These are phyloP conservation scores for Climacteris rufus DNA, from an alignment of 2,113 vertebrate species.

Conservation along the genomic window DNA sequence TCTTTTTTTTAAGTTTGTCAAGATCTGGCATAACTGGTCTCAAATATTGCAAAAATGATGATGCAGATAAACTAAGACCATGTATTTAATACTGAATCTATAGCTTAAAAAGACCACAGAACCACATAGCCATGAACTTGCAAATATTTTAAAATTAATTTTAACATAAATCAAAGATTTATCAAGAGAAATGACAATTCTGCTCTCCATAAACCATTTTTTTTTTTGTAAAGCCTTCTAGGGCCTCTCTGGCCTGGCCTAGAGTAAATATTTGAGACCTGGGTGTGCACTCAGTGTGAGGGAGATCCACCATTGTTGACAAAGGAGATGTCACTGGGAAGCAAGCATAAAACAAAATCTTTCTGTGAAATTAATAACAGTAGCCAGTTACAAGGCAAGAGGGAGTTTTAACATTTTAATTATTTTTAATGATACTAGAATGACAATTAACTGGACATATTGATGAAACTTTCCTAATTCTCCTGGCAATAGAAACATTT, in stretches of 20 bases:
- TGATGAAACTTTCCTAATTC: neutral
- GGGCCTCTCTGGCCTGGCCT: neutral
- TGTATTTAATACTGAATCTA: neutral
- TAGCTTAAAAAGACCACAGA: neutral
- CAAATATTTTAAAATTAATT: neutral
- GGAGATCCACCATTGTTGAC: rapidly evolving
- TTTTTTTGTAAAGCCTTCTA: neutral
- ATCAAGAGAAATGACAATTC: neutral
- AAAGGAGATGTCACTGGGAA: neutral
- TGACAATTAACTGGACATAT: neutral
- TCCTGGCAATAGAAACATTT: neutral
- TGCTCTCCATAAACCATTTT: neutral
- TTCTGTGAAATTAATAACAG: neutral
- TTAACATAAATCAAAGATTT: neutral
- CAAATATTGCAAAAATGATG: neutral
- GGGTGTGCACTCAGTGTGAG: rapidly evolving
- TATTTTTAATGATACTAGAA: neutral
- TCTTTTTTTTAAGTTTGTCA: neutral
- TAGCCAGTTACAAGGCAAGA: neutral
- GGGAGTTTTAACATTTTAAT: neutral
- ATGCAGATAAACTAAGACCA: neutral
- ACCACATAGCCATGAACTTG: neutral
- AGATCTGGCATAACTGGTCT: neutral
- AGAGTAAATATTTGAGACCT: neutral
- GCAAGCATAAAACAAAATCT: rapidly evolving